These are phyloP conservation scores for Andrena trimmerana DNA, from an alignment of 2,888 invertebrate genomes.

Conservation along the genomic window DNA sequence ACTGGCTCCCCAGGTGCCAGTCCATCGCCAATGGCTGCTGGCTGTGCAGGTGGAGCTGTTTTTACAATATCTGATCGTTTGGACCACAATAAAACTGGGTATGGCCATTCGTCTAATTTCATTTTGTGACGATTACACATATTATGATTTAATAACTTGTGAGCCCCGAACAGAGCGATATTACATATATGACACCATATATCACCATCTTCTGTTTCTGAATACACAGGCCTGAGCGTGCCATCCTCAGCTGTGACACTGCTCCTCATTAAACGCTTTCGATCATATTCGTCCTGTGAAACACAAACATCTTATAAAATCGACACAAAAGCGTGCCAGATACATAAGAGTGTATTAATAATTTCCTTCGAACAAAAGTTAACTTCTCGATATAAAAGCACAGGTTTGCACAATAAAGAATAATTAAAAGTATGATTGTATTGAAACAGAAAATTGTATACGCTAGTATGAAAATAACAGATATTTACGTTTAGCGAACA, in stretches of 20 bases:
- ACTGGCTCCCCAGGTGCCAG: constrained; percentile 89
- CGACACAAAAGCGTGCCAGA: constrained; percentile 15
- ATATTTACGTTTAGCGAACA: constrained; percentile 4
- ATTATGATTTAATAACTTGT: constrained; percentile 83
- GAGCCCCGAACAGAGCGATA: constrained; percentile 82
- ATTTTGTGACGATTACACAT: constrained; percentile 84
- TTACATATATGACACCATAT: constrained; percentile 85
- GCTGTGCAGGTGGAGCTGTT: constrained; percentile 69
- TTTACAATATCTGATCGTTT: constrained; percentile 79
- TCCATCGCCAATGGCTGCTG: constrained; percentile 71
- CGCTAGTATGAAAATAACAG: neutral
- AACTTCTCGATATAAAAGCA: neutral
- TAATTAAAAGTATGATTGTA: neutral
- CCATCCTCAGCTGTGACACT: constrained; percentile 84
- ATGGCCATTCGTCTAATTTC: constrained; percentile 83
- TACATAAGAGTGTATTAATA: neutral
- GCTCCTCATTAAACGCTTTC: constrained; percentile 83
- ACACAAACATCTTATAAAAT: constrained; percentile 64
- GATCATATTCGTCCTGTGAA: constrained; percentile 83
- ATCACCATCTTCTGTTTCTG: constrained; percentile 83
- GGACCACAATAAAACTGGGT: constrained; percentile 83
- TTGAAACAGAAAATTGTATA: neutral
- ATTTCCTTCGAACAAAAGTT: neutral
- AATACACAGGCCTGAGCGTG: constrained; percentile 83
- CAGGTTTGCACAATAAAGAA: neutral